A percentile compares a stretch with the other conserved stretches of the same genome.
phyloP scores from a whole-genome alignment of 2,797 vertebrate species.

The Lemur catta region DNA sequence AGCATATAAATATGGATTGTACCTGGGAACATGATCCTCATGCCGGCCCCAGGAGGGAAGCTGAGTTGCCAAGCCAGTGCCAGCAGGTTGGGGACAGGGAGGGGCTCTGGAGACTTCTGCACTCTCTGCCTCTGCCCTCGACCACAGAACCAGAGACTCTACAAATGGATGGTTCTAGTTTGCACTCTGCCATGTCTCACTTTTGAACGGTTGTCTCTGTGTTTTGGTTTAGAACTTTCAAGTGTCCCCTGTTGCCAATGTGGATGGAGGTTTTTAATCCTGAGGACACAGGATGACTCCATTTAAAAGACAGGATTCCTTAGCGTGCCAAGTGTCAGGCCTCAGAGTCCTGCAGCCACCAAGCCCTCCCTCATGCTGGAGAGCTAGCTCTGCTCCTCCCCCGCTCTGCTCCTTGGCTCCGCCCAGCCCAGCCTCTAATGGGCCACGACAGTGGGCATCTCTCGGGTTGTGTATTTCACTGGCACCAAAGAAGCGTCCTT shows the following conservation, averaged over 20 bases:
- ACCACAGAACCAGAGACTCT: too few relatives aligned
- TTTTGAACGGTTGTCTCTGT: not conserved
- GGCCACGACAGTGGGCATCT: not conserved
- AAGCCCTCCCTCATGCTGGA: not conserved
- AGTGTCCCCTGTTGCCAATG: not conserved
- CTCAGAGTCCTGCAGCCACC: not conserved
- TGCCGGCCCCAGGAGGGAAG: not conserved
- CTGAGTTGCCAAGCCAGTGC: not conserved
- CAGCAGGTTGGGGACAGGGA: not conserved
- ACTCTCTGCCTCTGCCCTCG: not conserved
- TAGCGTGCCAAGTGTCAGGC: not conserved
- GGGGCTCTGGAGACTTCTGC: not conserved
- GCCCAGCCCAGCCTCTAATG: too few relatives aligned
- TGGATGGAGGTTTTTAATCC: not conserved
- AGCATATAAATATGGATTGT: conserved; percentile 39
- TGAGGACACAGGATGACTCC: not conserved
- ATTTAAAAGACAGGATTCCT: not conserved
- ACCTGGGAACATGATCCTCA: conserved; percentile 35
- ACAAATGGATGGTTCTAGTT: not conserved
- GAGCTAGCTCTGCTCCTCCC: not conserved
- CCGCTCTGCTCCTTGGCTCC: not conserved
- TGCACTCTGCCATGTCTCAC: not conserved
- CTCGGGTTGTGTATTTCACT: not conserved
- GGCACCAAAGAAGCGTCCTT: not conserved
- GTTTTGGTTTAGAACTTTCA: not conserved